Percentiles rank a stretch among this genome's conserved stretches.
Conservation (phyloP, 2,797 vertebrate species). For the Geotrypetes seraphini region DNA sequence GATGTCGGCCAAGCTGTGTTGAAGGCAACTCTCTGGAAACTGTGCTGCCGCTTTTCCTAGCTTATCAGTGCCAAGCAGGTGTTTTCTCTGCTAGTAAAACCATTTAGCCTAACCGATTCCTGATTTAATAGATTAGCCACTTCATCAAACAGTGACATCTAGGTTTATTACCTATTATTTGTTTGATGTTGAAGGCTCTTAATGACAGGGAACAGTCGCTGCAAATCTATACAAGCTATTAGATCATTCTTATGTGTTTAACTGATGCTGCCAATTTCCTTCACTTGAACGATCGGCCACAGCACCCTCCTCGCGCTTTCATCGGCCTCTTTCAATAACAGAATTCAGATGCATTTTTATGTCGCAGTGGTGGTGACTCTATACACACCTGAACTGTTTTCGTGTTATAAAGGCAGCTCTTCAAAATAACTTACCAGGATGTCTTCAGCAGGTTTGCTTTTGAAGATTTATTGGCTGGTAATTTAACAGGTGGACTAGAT, state of each 20-base stretch:
- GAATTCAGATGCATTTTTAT: conserved; percentile 8
- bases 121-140: conserved; percentile 59
- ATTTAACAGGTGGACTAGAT: too few species aligned
- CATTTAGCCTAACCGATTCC: conserved; percentile 50
- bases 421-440: too few species aligned
- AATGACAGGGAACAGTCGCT: conserved; percentile 38
- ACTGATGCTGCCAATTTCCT: conserved; percentile 5
- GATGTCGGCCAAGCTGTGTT: too few species aligned
- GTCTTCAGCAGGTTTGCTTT: too few species aligned
- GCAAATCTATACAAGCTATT: conserved; percentile 45
- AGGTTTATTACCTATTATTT: conserved; percentile 42
- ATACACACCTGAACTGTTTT: conserved; percentile 4
- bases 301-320: conserved; percentile 8
- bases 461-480: too few species aligned
- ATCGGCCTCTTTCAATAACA: conserved; percentile 13
- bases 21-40: too few species aligned
- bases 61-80: conserved; percentile 62
- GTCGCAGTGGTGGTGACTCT: conserved; percentile 4
- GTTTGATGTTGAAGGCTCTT: conserved; percentile 53
- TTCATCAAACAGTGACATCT: conserved; percentile 64
- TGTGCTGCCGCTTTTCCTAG: too few species aligned
- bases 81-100: conserved; percentile 61
- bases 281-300: conserved; percentile 11
- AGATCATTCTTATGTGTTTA: conserved; percentile 35
- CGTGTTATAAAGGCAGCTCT: background rate